These are phyloP conservation scores for Aspidoscelis tigris DNA, from an alignment of 2,113 vertebrate genomes.

Conservation along the genomic window DNA sequence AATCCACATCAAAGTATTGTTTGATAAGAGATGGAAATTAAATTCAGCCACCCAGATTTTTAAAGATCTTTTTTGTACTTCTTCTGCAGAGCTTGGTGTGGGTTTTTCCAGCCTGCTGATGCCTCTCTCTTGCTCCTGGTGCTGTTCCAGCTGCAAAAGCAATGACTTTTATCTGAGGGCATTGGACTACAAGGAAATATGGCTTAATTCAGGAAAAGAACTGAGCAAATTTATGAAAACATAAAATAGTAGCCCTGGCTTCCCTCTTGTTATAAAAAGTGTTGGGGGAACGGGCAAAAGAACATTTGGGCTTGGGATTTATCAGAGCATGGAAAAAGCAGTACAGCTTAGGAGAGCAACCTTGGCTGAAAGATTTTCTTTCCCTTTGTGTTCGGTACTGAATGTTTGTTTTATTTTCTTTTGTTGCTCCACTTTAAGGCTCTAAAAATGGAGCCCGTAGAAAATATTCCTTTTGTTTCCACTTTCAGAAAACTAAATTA, in stretches of 20 bases:
- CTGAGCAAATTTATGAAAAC: not conserved
- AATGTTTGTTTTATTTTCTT: not conserved
- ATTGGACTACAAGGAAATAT: too few species aligned
- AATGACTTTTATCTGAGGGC: too few species aligned
- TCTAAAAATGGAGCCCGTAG: not conserved
- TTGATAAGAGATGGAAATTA: not conserved
- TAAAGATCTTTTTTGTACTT: not conserved
- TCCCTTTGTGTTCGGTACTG: too few species aligned
- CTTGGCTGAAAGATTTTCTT: not conserved
- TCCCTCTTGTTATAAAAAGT: not conserved
- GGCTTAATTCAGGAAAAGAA: not conserved
- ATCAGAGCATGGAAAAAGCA: not conserved
- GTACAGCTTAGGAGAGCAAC: not conserved
- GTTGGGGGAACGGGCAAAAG: too few species aligned
- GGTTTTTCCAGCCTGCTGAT: too few species aligned
- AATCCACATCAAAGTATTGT: not conserved
- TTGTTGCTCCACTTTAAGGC: not conserved
- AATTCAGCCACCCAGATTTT: not conserved
- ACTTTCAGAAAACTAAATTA: not conserved
- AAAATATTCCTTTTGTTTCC: constrained; percentile 7
- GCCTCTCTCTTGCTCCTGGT: too few species aligned
- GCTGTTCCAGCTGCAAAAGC: too few species aligned
- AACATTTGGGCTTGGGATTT: not conserved
- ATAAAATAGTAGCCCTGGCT: not conserved
- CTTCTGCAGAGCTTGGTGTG: too few species aligned